Evolutionary conservation across 2,888 invertebrate species (phyloP), one percentile per base, ranked within the genome.

Genomic region (Mactromeris polynyma): DNA sequence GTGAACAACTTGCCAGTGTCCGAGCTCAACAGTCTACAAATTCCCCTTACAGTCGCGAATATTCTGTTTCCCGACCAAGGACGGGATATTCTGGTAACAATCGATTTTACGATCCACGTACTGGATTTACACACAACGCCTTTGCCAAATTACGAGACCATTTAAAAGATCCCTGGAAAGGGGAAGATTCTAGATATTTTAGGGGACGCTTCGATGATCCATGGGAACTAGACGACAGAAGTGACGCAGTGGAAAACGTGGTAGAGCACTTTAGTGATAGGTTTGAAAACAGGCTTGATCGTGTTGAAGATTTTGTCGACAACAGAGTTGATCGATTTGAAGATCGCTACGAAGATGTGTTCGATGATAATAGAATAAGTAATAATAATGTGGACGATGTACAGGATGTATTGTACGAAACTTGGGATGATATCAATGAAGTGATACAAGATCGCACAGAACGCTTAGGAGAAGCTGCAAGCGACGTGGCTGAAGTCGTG

Each of bases 391-490:
- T 31, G 33, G 85, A 78, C 26, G 17, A 36, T 77, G 21, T 77
- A 21, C 26, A 33, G 33, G 33, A 33, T 6, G n/a, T 19, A 40
- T 19, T 46, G 38, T 36, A 58, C 14, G 80, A 85, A 40, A 36
- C 80, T 7, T 78, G 46, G 64, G 85, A 85, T 21, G 80, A 38
- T 33, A 58, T 81, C 9, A 19, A 38, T 38, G 81, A 81, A 21
- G 58, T 54, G n/a, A 31, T 81, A 31, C 17, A 81, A 21, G 36
- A 42, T 9, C 51, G 51, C 26, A 54, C 58, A 31, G 54, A 81
- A 54, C 58, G 19, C n/a, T 81, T 40, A 21, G 38, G 58, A n/a
- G 26, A 11, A 9, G 26, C 2, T 58, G n/a, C 26, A n/a, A 64
- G 26, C n/a, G 26, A n/a, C n/a, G 40, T 36, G 36, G 9, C 4